Percentiles rank a stretch among this genome's conserved stretches.
Conservation (phyloP, 2,113 vertebrate genomes). For the Nothocercus nigrocapillus region DNA sequence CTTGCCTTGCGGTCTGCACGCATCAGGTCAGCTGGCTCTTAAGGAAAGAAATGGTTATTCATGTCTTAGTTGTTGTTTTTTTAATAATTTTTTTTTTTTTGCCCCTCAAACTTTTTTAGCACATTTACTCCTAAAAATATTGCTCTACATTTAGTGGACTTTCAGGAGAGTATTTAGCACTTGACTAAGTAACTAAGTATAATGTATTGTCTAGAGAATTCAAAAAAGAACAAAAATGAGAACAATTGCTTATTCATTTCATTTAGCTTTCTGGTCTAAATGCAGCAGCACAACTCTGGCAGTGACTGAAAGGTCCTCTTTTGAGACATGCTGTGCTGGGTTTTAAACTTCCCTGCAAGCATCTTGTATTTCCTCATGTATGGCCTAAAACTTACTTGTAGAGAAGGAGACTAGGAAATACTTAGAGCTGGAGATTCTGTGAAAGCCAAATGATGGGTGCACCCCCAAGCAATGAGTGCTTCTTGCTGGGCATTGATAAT, state of each 20-base stretch:
- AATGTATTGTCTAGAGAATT: neutral
- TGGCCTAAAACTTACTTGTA: neutral
- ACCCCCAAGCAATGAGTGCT: neutral
- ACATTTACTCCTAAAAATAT: neutral
- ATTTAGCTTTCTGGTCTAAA: neutral
- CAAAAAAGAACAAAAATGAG: neutral
- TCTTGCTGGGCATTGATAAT: neutral
- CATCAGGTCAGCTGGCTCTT: neutral
- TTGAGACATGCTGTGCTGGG: too few species aligned
- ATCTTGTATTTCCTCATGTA: neutral
- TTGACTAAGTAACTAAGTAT: neutral
- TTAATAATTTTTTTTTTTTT: neutral
- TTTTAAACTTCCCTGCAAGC: neutral
- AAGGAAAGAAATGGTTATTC: neutral
- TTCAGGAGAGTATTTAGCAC: neutral
- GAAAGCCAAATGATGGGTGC: neutral
- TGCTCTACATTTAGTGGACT: fast-evolving
- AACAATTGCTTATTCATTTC: neutral
- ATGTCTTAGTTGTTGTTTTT: neutral
- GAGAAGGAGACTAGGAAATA: neutral
- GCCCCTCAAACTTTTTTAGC: neutral
- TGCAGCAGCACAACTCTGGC: neutral
- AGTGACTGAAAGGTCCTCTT: neutral
- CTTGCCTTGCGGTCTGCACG: fast-evolving
- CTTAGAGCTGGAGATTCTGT: neutral